Evolutionary conservation across 2,888 invertebrate species (phyloP), one percentile per base, ranked within the genome.

Genomic region (Stegana nigrithorax): DNA sequence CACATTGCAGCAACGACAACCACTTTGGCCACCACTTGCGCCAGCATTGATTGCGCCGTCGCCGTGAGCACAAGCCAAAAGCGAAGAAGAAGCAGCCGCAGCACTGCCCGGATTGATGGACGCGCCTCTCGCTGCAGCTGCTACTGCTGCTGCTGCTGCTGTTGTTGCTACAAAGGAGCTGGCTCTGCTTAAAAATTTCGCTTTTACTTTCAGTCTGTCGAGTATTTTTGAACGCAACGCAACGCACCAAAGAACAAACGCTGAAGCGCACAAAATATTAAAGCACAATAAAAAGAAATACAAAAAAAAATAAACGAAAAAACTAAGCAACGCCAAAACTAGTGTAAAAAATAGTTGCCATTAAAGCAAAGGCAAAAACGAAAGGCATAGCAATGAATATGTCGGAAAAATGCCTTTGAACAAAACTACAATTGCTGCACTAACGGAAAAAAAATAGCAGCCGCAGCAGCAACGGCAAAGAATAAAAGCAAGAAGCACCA

Each of bases 161-260:
- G 63, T 61, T 66, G 29, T 36, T 44, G 66, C 62, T 50, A 61
- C 63, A 64, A 53, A 60, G 67, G 63, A 8, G 53, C 70, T 67
- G 65, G 67, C 67, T 67, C 67, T 69, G 36, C 53, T 55, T 10
- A 47, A 21, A 47, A n/a, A n/a, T n/a, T 55, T 69, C 66, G 65
- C 75, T 74, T 75, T 75, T 73, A 67, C 75, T 74, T 79, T 75
- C 68, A 75, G 75, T 75, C 75, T 75, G 73, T 79, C 70, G 78
- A 79, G 75, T 78, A 77, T 73, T 68, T 77, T 75, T 77, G 75
- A 79, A 79, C 70, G 63, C 19, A 39, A 39, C 39, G 39, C 64
- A 69, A 64, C 71, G 75, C 72, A 68, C 65, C 69, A 55, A 55
- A 55, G 59, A 21, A 47, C 36, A 57, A 57, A 39, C 62, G 55